Evolutionary conservation across 2,113 vertebrate genomes (phyloP).

Genomic region (Pachyramphus minor): DNA sequence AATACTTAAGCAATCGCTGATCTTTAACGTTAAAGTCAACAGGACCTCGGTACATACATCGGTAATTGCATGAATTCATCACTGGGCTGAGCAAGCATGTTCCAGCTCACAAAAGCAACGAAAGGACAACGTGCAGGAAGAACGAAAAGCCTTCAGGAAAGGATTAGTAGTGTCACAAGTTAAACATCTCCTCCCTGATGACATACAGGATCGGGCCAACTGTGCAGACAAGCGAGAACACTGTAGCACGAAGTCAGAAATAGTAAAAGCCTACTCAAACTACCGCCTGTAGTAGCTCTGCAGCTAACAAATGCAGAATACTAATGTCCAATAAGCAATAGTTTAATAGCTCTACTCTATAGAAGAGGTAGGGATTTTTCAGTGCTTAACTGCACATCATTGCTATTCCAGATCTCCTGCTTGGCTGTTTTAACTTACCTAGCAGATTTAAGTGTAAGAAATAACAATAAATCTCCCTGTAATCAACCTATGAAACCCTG

Average conservation of each 20-base stretch:
- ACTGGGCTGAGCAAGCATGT: conserved; percentile 48
- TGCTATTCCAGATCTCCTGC: neutral
- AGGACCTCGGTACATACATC: conserved; percentile 6
- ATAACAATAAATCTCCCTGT: neutral
- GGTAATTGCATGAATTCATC: conserved; percentile 48
- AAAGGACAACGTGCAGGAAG: conserved; percentile 56
- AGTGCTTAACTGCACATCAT: neutral
- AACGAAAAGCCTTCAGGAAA: conserved; percentile 65
- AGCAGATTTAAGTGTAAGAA: neutral
- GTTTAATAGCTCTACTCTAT: neutral
- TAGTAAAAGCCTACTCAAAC: neutral
- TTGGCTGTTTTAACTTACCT: neutral
- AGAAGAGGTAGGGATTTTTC: neutral
- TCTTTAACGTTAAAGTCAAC: conserved; percentile 48
- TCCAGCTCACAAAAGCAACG: conserved; percentile 55
- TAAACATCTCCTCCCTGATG: conserved; percentile 66
- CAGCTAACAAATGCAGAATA: neutral
- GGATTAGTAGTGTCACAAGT: conserved; percentile 63
- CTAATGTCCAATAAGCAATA: neutral
- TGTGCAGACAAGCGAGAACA: conserved; percentile 31
- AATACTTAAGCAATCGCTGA: conserved; percentile 36
- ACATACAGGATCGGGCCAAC: conserved; percentile 60
- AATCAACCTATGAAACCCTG: neutral
- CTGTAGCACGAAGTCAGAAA: neutral
- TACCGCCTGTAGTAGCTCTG: neutral